These are phyloP conservation scores for Lynx canadensis DNA, from an alignment of 2,113 vertebrate species.

Conservation along the genomic window DNA sequence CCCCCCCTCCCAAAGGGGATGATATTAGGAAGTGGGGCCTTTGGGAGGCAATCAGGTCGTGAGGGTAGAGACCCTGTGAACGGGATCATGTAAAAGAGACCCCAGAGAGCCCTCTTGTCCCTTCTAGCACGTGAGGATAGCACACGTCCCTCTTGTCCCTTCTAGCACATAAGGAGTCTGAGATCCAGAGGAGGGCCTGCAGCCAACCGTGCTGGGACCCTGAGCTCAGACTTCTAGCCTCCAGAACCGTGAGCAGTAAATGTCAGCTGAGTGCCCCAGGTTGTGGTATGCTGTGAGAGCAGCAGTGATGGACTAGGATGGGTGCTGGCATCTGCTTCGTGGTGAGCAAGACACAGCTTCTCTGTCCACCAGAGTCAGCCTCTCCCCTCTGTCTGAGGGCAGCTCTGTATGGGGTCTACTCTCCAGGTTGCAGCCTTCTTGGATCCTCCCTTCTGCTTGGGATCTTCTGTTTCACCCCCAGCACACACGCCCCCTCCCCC, in stretches of 20 bases:
- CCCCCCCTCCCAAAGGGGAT: background rate
- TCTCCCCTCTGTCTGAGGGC: background rate
- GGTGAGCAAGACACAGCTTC: background rate
- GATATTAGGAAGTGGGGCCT: background rate
- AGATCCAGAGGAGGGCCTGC: background rate
- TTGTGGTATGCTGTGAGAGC: background rate
- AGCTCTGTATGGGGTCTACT: background rate
- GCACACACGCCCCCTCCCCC: background rate
- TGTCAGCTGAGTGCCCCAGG: background rate
- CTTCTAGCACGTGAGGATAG: background rate
- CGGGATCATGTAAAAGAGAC: background rate
- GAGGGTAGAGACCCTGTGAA: background rate
- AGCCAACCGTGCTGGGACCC: rapidly evolving
- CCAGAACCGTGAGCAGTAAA: background rate
- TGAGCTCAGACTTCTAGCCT: background rate
- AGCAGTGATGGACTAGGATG: background rate
- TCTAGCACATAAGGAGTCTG: background rate
- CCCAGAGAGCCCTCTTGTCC: background rate
- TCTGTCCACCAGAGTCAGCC: background rate
- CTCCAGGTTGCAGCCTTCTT: background rate
- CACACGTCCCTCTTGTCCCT: background rate
- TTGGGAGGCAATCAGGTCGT: background rate
- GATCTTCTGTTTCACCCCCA: background rate
- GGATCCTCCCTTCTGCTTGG: background rate
- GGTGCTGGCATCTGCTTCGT: rapidly evolving